Percentiles rank a stretch among this genome's conserved stretches.
Conservation (phyloP, 1,140 invertebrate species). For the Diachasma alloeum region DNA sequence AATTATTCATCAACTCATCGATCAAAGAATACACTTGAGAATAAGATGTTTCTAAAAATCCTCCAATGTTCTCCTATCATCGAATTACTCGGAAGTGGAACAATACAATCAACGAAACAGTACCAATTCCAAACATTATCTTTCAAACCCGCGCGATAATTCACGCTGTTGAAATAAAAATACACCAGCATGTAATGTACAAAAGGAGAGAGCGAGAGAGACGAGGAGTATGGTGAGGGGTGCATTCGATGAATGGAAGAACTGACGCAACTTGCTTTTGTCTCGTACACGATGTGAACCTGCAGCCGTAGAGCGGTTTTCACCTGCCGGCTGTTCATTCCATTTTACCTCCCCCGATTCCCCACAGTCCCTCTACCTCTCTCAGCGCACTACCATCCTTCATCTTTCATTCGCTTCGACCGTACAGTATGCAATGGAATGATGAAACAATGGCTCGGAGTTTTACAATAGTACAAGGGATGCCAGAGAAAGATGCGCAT, state of each 20-base stretch:
- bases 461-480: constrained; percentile 44
- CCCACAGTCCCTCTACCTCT: not conserved
- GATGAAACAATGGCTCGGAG: constrained; percentile 31
- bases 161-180: not conserved
- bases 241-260: constrained; percentile 15
- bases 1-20: no score
- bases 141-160: not conserved
- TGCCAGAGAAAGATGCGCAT: constrained; percentile 49
- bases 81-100: not conserved
- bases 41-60: not conserved
- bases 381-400: not conserved
- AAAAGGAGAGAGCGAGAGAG: not conserved
- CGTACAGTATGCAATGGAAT: constrained; percentile 13
- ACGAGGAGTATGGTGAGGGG: not conserved
- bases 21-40: no score
- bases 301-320: constrained; percentile 25
- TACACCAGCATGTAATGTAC: not conserved
- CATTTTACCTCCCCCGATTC: constrained; percentile 2
- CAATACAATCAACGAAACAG: not conserved
- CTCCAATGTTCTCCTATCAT: not conserved
- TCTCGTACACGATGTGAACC: constrained; percentile 3
- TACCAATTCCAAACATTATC: not conserved
- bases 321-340: constrained; percentile 28
- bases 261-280: constrained; percentile 21
- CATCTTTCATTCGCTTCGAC: not conserved